These are phyloP conservation scores for Ophiothrix spiculata DNA, from an alignment of 35 echinoderm and acorn worm species.

Conservation along the genomic window DNA sequence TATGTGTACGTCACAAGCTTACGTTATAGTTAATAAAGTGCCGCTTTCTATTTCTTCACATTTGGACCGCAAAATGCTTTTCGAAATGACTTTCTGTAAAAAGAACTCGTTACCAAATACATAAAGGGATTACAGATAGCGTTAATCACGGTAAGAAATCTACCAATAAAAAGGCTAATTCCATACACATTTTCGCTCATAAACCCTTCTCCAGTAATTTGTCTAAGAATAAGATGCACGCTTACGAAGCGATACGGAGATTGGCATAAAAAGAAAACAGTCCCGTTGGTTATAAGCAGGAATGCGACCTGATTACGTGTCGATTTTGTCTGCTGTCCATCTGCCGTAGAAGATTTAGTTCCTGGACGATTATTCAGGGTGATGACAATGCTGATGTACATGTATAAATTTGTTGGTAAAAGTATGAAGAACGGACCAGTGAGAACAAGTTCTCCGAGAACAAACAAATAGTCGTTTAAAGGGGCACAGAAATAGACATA, in stretches of 20 bases:
- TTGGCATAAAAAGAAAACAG: slow-evolving; percentile 77
- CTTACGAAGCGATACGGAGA: slow-evolving; percentile 74
- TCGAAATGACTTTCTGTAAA: slow-evolving; percentile 68
- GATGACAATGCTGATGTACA: slow-evolving; percentile 42
- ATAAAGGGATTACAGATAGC: slow-evolving; percentile 85
- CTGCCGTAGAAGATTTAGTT: not conserved
- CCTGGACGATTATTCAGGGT: slow-evolving; percentile 13
- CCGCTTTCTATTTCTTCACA: too few relatives aligned
- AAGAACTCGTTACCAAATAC: slow-evolving; percentile 70
- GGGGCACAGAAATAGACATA: slow-evolving; percentile 19
- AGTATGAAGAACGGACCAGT: slow-evolving; percentile 20
- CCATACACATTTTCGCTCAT: slow-evolving; percentile 14
- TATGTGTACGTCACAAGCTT: too few relatives aligned
- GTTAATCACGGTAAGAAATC: slow-evolving; percentile 69
- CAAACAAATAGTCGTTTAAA: not conserved
- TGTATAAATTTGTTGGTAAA: slow-evolving; percentile 27
- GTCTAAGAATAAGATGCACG: slow-evolving; percentile 24
- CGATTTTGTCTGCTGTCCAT: too few relatives aligned
- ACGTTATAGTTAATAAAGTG: too few relatives aligned
- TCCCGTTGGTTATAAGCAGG: slow-evolving; percentile 76
- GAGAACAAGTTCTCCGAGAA: not conserved
- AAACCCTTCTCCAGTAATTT: not conserved
- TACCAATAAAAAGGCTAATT: slow-evolving; percentile 41
- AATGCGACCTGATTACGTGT: slow-evolving; percentile 76
- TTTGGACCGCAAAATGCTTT: slow-evolving; percentile 60